These are phyloP conservation scores for Aurelia aurita DNA, from an alignment of 30 jellyfish, hydroid and myxozoan species.

Conservation along the genomic window DNA sequence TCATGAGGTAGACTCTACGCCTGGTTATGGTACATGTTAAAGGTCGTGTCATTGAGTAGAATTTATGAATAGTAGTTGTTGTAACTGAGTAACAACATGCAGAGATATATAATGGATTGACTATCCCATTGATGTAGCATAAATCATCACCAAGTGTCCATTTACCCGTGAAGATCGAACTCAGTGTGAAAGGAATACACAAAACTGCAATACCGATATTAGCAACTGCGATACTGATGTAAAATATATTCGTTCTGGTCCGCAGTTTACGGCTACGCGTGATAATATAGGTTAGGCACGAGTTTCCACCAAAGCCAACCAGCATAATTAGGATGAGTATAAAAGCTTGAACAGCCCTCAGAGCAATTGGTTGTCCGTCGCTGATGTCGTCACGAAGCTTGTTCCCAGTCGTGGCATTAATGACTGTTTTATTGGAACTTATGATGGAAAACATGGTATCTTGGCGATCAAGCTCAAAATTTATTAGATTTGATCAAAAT, in stretches of 20 bases:
- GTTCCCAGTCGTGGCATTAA: no score
- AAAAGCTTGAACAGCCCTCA: constrained; percentile 41
- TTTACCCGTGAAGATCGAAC: constrained; percentile 49
- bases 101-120: constrained; percentile 76
- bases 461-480: no score
- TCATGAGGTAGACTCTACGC: constrained; percentile 18
- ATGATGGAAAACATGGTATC: no score
- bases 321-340: constrained; percentile 27
- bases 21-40: constrained; percentile 47
- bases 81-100: constrained; percentile 74
- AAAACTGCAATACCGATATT: constrained; percentile 68
- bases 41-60: constrained; percentile 59
- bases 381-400: no score
- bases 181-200: constrained; percentile 77
- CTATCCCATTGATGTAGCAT: constrained; percentile 72
- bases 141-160: constrained; percentile 66
- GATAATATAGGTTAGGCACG: constrained; percentile 20
- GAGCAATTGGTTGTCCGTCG: constrained; percentile 7
- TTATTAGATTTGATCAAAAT: no score
- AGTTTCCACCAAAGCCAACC: constrained; percentile 65
- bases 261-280: constrained; percentile 68
- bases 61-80: constrained; percentile 73
- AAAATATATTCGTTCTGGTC: constrained; percentile 65
- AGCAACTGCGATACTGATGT: constrained; percentile 66
- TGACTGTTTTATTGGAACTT: no score